Evolutionary conservation across 2,797 vertebrate genomes (phyloP).

Genomic region (Cyprinodon diabolis): DNA sequence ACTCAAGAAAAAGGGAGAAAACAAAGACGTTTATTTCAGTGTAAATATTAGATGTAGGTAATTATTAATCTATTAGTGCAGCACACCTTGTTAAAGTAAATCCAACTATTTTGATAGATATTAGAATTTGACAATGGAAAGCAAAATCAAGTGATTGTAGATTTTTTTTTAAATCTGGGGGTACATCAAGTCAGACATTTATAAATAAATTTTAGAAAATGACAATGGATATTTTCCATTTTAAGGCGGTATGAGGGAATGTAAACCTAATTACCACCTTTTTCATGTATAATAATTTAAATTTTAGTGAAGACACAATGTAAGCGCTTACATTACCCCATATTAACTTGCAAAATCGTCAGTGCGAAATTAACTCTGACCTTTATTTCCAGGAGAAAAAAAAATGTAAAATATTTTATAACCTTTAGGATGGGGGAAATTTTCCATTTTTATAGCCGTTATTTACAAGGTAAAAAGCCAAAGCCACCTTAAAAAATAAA

Average conservation of each 20-base stretch:
- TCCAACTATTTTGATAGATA: conserved; percentile 44
- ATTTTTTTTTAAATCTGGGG: conserved; percentile 40
- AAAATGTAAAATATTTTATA: conserved; percentile 53
- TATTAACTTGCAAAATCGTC: conserved; percentile 20
- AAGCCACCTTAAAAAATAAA: conserved; percentile 78
- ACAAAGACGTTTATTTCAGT: conserved; percentile 45
- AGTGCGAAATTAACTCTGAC: conserved; percentile 42
- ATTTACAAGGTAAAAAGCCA: conserved; percentile 78
- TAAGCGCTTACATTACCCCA: conserved; percentile 16
- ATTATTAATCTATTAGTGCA: conserved; percentile 56
- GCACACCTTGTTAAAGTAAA: conserved; percentile 60
- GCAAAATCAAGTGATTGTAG: conserved; percentile 48
- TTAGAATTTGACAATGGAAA: conserved; percentile 47
- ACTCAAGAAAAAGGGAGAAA: conserved; percentile 56
- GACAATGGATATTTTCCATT: neutral
- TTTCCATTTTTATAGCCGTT: conserved; percentile 59
- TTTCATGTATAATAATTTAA: conserved; percentile 15
- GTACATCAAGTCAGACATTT: conserved; percentile 54
- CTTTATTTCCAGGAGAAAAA: conserved; percentile 28
- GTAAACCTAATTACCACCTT: conserved; percentile 21
- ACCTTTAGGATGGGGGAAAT: conserved; percentile 55
- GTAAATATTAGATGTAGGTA: conserved; percentile 75
- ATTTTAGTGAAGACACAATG: neutral
- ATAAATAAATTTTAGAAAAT: conserved; percentile 28
- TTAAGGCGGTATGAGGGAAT: conserved; percentile 17